phyloP scores from a whole-genome alignment of 2,797 vertebrate genomes.

The Dromococcyx pavoninus region DNA sequence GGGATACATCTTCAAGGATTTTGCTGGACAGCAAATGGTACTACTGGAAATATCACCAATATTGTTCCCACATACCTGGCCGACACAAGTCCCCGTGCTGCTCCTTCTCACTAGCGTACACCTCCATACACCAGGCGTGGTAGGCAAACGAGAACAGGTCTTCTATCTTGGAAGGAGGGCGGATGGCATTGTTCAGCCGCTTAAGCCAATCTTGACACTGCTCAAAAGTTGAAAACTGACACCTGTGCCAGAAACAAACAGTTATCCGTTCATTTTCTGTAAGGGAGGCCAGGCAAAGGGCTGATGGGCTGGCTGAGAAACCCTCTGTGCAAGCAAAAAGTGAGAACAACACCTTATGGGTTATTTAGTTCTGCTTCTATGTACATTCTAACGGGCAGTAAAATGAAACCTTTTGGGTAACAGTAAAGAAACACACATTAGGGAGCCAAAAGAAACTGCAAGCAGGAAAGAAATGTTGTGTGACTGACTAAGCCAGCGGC shows the following conservation, averaged over 20 bases:
- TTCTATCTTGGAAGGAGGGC: constrained; percentile 90
- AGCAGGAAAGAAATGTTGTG: neutral
- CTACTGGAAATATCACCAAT: neutral
- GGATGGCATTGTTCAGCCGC: constrained; percentile 83
- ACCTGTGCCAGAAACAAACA: constrained; percentile 79
- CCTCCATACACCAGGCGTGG: constrained; percentile 95
- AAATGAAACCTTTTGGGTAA: neutral
- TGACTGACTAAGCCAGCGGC: neutral
- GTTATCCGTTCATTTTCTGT: neutral
- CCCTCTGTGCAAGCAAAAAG: neutral
- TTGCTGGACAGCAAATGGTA: neutral
- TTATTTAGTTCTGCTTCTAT: neutral
- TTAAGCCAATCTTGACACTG: constrained; percentile 98
- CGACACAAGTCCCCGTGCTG: constrained; percentile 93
- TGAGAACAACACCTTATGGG: neutral
- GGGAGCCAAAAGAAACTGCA: neutral
- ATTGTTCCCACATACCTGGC: constrained; percentile 81
- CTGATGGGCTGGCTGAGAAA: neutral
- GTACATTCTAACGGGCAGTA: neutral
- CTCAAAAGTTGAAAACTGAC: constrained; percentile 95
- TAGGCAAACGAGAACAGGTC: constrained; percentile 97
- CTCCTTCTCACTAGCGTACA: constrained; percentile 93
- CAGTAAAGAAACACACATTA: neutral
- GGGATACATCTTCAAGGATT: neutral
- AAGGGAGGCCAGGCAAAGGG: neutral